Conservation (phyloP, 2,113 vertebrate genomes). For the Brienomyrus brachyistius region DNA sequence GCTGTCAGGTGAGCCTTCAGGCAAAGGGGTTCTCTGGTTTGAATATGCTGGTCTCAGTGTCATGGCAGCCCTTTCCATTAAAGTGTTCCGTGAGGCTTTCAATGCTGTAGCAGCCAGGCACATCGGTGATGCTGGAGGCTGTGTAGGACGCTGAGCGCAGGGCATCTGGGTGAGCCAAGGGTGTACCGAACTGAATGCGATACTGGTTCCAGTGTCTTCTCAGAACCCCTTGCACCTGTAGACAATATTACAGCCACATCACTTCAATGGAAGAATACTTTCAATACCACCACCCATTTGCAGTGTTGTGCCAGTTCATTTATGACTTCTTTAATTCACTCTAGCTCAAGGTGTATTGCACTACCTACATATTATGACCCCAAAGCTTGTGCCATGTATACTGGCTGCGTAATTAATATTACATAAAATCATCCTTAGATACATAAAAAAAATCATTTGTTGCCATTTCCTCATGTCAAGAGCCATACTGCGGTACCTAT, state of each 20-base stretch:
- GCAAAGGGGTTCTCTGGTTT: slow-evolving; percentile 72
- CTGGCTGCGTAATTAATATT: neutral
- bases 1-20: slow-evolving; percentile 47
- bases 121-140: slow-evolving; percentile 75
- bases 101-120: slow-evolving; percentile 76
- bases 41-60: slow-evolving; percentile 63
- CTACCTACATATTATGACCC: neutral
- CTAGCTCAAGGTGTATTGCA: neutral
- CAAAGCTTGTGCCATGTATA: neutral
- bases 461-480: neutral
- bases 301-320: neutral
- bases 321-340: neutral
- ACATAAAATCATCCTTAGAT: neutral
- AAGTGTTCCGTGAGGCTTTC: slow-evolving; percentile 79
- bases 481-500: neutral
- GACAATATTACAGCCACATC: neutral
- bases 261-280: neutral
- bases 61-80: slow-evolving; percentile 81
- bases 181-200: slow-evolving; percentile 82
- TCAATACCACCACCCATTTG: neutral
- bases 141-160: slow-evolving; percentile 89
- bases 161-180: slow-evolving; percentile 77
- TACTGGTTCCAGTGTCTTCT: slow-evolving; percentile 92
- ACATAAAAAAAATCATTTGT: neutral
- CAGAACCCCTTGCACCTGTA: slow-evolving; percentile 84